phyloP scores from a whole-genome alignment of 2,113 vertebrate species.

The Lichenostomus cassidix region DNA sequence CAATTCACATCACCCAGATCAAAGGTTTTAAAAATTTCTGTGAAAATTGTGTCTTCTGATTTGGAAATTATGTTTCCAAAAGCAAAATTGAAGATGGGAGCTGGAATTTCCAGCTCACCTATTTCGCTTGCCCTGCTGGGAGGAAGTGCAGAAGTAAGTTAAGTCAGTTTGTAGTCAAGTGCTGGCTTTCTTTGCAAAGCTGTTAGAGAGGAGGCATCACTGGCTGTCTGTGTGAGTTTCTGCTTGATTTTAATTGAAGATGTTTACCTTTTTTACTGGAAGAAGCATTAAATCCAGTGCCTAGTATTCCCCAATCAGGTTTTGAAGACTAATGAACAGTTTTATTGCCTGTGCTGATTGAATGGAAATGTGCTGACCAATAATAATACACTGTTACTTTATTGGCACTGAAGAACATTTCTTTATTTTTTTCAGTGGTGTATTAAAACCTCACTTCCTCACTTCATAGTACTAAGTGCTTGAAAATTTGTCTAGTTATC shows the following conservation, averaged over 20 bases:
- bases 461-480: not conserved
- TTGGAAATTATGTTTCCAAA: not conserved
- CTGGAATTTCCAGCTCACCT: not conserved
- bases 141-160: not conserved
- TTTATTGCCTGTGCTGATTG: not conserved
- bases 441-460: slow-evolving; percentile 17
- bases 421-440: not conserved
- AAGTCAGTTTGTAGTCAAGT: not conserved
- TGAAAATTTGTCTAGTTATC: not conserved
- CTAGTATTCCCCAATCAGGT: not conserved
- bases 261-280: not conserved
- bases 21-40: not conserved
- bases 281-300: not conserved
- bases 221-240: not conserved
- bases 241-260: not conserved
- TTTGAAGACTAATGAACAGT: not conserved
- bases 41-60: not conserved
- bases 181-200: not conserved
- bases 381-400: not conserved
- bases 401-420: not conserved
- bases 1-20: not conserved
- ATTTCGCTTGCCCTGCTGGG: not conserved
- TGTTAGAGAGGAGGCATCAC: not conserved
- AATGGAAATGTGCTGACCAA: not conserved
- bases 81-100: not conserved